Conservation (phyloP, 2,888 invertebrate species). For the Leptinotarsa rubiginosa region DNA sequence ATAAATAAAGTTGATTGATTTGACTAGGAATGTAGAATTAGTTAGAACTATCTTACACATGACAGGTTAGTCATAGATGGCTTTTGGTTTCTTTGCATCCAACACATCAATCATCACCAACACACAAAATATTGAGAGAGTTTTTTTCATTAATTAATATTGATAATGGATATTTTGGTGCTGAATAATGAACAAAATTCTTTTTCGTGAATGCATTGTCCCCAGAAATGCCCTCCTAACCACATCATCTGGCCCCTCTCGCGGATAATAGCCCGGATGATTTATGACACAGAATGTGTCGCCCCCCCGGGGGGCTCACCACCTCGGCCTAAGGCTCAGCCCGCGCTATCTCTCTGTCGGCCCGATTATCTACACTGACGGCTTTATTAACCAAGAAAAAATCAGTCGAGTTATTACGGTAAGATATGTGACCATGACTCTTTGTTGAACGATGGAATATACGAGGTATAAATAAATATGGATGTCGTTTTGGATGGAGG, state of each 20-base stretch:
- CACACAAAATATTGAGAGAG: no score
- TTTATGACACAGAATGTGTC: conserved; percentile 39
- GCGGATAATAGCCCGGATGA: conserved; percentile 40
- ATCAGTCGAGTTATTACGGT: conserved; percentile 38
- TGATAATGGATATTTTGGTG: background rate
- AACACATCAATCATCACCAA: no score
- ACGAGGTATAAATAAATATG: conserved; percentile 32
- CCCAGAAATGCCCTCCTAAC: conserved; percentile 1
- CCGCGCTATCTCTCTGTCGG: conserved; percentile 34
- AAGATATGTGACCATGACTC: conserved; percentile 40
- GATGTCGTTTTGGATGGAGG: conserved; percentile 19
- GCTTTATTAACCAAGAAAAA: conserved; percentile 43
- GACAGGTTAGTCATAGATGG: no score
- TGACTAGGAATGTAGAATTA: no score
- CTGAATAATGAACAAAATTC: background rate
- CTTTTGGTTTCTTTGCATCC: no score
- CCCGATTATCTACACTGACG: conserved; percentile 44
- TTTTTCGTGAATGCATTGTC: conserved; percentile 14
- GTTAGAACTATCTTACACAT: no score
- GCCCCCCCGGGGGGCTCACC: conserved; percentile 38
- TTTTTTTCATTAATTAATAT: background rate
- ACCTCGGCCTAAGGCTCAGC: conserved; percentile 30
- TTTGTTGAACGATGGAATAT: conserved; percentile 33
- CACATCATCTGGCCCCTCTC: conserved; percentile 29
- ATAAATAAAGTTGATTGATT: no score